Conservation (phyloP, 2,113 vertebrate genomes). For the Menidia beryllina region DNA sequence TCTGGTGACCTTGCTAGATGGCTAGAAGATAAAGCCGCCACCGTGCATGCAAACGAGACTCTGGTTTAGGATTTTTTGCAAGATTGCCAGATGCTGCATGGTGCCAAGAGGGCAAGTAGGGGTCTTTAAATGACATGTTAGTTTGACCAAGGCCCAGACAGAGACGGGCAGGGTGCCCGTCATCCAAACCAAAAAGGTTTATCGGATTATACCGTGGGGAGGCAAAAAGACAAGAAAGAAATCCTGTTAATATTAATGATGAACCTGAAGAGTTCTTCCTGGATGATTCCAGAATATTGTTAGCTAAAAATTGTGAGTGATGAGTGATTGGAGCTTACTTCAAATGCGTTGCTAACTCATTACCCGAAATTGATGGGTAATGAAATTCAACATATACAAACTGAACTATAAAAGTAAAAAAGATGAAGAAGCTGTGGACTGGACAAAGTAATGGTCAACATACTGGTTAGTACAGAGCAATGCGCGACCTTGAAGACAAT, state of each 20-base stretch:
- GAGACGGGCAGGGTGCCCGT: slow-evolving; percentile 54
- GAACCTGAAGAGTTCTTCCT: slow-evolving; percentile 9
- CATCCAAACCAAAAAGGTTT: slow-evolving; percentile 26
- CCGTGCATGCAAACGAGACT: slow-evolving; percentile 78
- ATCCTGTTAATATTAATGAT: slow-evolving; percentile 12
- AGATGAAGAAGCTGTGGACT: too few relatives aligned
- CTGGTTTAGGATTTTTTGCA: slow-evolving; percentile 21
- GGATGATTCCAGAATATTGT: background rate
- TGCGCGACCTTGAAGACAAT: too few relatives aligned
- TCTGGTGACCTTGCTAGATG: slow-evolving; percentile 76
- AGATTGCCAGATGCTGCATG: slow-evolving; percentile 56
- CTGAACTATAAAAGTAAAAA: too few relatives aligned
- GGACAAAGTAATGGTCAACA: too few relatives aligned
- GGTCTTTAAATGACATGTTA: slow-evolving; percentile 59
- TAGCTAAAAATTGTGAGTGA: background rate
- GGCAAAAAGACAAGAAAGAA: slow-evolving; percentile 11
- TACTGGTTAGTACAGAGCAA: too few relatives aligned
- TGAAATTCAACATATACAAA: too few relatives aligned
- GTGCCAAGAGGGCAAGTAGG: slow-evolving; percentile 54
- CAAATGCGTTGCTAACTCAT: too few relatives aligned
- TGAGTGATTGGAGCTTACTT: background rate
- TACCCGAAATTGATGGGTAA: too few relatives aligned
- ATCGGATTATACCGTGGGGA: slow-evolving; percentile 28
- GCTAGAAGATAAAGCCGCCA: slow-evolving; percentile 54
- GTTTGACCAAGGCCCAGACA: slow-evolving; percentile 25